Evolutionary conservation across 2,113 vertebrate species (phyloP), one percentile per base, ranked within the genome.

Genomic region (Talpa occidentalis): DNA sequence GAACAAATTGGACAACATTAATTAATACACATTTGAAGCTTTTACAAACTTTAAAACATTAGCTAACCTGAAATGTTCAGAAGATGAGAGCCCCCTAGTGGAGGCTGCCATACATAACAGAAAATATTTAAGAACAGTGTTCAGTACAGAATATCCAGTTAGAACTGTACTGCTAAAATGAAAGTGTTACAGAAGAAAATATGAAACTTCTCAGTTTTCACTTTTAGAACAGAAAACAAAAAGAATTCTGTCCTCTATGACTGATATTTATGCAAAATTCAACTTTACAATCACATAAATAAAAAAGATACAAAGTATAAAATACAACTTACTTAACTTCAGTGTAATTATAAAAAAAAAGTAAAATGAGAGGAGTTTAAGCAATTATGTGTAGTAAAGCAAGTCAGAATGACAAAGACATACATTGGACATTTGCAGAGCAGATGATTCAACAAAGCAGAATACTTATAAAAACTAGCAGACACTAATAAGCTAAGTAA

Each of bases 291-390:
- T 84, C 85, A 91, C 59, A 72, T n/a, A 73, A 88, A 73, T 89
- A 92, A 93, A 78, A 95, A 52, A 97, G 90, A 79, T 73, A 91
- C 30, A 0, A 91, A 76, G 42, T 82, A 97, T 93, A 96, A 95
- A 94, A 54, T 54, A 54, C 6, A 54, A 56, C 54, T 56, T 79
- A 56, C 54, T 56, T 79, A 84, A 98, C 96, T 98, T 99, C 94
- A 97, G 98, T 94, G 97, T 98, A 98, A 84, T 56, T 56, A 22
- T 56, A 56, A 97, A 98, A 56, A 97, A 98, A 97, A 97, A 98
- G 96, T 6, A 54, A 19, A 54, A 16, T 54, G 52, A 19, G 19
- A 56, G 54, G 17, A 56, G 5, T 56, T 56, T 22, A 56, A 22
- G 21, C 19, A 3, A 56, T 56, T 56, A 22, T 56, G 54, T 56